Evolutionary conservation across 1,140 invertebrate genomes (phyloP), one percentile per base, ranked within the genome.

Genomic region (Oryzaephilus surinamensis): DNA sequence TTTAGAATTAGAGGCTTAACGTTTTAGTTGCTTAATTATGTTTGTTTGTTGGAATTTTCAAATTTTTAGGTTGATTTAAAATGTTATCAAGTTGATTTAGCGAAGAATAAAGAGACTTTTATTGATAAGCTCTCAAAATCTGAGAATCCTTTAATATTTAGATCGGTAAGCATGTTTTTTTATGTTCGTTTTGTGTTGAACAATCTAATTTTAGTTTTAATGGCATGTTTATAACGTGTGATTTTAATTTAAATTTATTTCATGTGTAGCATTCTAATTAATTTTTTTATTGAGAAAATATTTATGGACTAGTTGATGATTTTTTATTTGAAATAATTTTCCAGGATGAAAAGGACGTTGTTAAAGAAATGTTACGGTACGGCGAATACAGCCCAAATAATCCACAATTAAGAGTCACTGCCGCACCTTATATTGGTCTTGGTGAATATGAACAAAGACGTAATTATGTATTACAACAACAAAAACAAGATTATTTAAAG

Each of bases 331-430:
- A 6, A 21, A 6, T 21, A 26, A 16, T 16, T 24, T 46, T 46
- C 7, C 38, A 57, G 55, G 42, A 57, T 55, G 55, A 47, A 41
- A 50, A 41, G 33, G 34, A 32, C 37, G 34, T 34, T 15, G 33
- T 21, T 17, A 37, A 43, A 20, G 62, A 61, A 29, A 71, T 71
- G 69, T 50, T 72, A 50, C 69, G 69, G 24, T 66, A 67, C 14
- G 70, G 71, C 23, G 71, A 74, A 48, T 74, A 66, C 45, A 72
- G 69, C 7, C 71, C 70, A 2, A 72, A 71, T 54, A 70, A 71
- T 57, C 67, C 68, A 28, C 52, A 67, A 40, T 42, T 69, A 13
- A 57, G 65, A 13, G 59, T 58, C 23, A 61, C 64, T 7, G 48
- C 69, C 18, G 69, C 71, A 40, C 68, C 62, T 2, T 59, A 71